A percentile compares a stretch with the other conserved stretches of the same genome.
Conservation (phyloP, 2,888 invertebrate species). For the Cephus pygmeus region DNA sequence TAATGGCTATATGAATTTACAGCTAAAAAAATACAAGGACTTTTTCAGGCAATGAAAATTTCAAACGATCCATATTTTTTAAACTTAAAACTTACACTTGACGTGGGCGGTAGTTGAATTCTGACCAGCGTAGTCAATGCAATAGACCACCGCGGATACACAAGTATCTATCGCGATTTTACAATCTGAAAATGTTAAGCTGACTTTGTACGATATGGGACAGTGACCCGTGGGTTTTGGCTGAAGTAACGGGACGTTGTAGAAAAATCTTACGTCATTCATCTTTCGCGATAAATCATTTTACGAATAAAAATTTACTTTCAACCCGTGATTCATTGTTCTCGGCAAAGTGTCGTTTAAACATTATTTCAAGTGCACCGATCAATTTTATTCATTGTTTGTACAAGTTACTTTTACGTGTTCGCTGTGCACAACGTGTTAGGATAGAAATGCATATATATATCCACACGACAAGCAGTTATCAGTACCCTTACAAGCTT, state of each 20-base stretch:
- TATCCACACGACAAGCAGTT: background rate
- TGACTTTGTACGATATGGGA: background rate
- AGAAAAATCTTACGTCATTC: background rate
- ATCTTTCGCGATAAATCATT: background rate
- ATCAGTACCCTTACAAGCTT: background rate
- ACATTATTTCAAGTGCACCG: background rate
- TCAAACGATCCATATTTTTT: background rate
- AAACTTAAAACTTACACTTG: background rate
- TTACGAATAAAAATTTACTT: background rate
- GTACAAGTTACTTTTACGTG: background rate
- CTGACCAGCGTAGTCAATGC: background rate
- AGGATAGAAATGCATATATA: background rate
- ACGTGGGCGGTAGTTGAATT: background rate
- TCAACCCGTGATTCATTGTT: background rate
- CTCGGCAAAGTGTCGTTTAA: background rate
- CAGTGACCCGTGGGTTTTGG: conserved; percentile 3
- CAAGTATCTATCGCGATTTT: background rate
- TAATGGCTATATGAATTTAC: background rate
- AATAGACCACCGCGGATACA: background rate
- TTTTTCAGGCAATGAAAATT: background rate
- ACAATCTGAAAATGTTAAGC: background rate
- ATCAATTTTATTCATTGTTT: background rate
- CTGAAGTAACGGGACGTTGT: background rate
- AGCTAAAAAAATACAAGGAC: background rate
- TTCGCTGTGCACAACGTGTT: background rate